phyloP scores from a whole-genome alignment of 1,140 invertebrate genomes.

The Conus betulinus region DNA sequence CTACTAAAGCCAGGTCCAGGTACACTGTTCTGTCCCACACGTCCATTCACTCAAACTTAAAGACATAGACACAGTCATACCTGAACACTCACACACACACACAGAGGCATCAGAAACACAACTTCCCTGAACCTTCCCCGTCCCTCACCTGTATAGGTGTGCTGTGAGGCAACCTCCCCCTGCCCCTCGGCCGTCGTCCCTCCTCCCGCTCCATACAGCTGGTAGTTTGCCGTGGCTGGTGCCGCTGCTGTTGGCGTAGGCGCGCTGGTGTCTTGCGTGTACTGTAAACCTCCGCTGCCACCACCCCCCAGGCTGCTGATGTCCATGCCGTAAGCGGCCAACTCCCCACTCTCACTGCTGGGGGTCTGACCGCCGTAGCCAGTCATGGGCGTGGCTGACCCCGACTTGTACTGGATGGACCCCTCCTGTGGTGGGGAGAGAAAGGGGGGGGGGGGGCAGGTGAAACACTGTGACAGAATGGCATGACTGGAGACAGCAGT shows the following conservation, averaged over 20 bases:
- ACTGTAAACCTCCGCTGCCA: background rate
- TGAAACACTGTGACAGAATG: no score
- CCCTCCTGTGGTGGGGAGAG: constrained; percentile 63
- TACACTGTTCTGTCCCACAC: no score
- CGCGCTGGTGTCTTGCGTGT: constrained; percentile 7
- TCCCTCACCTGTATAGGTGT: background rate
- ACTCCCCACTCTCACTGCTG: constrained; percentile 71
- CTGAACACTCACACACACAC: no score
- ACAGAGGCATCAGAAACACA: no score
- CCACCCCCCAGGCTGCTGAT: background rate
- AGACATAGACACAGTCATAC: no score
- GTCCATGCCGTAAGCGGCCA: constrained; percentile 52
- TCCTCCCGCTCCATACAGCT: constrained; percentile 18
- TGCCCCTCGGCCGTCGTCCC: background rate
- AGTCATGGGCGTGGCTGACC: constrained; percentile 63
- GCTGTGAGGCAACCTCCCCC: background rate
- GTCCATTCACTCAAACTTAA: no score
- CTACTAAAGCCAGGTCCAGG: no score
- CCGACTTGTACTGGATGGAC: constrained; percentile 69
- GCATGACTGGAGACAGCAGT: no score
- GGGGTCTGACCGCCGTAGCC: constrained; percentile 55
- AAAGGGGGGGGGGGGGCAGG: no score
- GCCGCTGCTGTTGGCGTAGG: constrained; percentile 13
- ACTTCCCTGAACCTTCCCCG: no score
- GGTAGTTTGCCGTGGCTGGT: constrained; percentile 25